phyloP scores from a whole-genome alignment of 35 echinoderm and acorn worm species.

The Amphiura filiformis region DNA sequence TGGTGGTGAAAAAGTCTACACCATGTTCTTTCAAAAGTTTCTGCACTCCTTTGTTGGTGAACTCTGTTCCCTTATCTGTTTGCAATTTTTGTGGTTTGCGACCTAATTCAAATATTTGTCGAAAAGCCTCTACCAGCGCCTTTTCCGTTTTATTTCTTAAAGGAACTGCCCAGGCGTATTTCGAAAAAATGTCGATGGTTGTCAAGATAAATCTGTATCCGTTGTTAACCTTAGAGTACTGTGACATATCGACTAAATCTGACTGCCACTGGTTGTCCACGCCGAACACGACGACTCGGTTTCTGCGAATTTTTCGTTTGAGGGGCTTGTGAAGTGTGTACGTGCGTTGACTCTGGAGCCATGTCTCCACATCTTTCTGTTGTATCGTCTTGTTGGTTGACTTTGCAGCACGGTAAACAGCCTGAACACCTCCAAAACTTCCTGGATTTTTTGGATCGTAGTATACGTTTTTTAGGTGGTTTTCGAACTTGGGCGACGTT shows the following conservation, averaged over 20 bases:
- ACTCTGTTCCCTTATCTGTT: conserved; percentile 59
- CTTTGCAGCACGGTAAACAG: conserved; percentile 33
- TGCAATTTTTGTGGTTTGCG: conserved; percentile 49
- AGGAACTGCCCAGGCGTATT: conserved; percentile 59
- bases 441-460: conserved; percentile 44
- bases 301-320: conserved; percentile 36
- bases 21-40: conserved; percentile 8
- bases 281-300: conserved; percentile 44
- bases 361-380: conserved; percentile 3
- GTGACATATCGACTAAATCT: conserved; percentile 48
- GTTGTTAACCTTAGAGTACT: conserved; percentile 25
- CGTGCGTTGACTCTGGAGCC: conserved; percentile 28
- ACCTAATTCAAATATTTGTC: conserved; percentile 31
- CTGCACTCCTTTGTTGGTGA: conserved; percentile 35
- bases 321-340: conserved; percentile 48
- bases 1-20: conserved; percentile 63
- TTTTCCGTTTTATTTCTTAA: conserved; percentile 40
- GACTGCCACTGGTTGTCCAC: conserved; percentile 73
- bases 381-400: not conserved
- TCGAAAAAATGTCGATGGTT: conserved; percentile 65
- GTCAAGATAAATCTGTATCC: conserved; percentile 52
- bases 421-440: conserved; percentile 58
- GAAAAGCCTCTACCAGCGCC: conserved; percentile 15
- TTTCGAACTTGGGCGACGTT: not conserved
- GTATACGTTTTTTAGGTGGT: conserved; percentile 29